These are phyloP conservation scores for Andrena marginata DNA, from an alignment of 2,888 invertebrate species.

Conservation along the genomic window DNA sequence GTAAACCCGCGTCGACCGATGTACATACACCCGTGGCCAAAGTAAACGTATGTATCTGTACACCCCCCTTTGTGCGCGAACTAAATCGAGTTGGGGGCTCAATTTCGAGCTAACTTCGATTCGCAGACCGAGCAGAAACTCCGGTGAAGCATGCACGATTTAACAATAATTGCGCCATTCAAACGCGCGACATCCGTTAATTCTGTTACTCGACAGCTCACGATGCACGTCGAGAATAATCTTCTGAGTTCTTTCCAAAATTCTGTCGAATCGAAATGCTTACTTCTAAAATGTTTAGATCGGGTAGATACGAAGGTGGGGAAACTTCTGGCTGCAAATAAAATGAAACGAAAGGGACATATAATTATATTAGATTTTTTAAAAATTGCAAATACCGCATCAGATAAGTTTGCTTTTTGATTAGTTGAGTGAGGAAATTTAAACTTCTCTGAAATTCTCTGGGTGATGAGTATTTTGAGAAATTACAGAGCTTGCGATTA, in stretches of 20 bases:
- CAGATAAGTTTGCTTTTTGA: too few relatives aligned
- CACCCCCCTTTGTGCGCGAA: constrained; percentile 45
- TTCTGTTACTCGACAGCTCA: constrained; percentile 21
- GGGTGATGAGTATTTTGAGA: too few relatives aligned
- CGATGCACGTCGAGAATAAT: constrained; percentile 4
- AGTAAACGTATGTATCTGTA: constrained; percentile 36
- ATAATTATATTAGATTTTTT: too few relatives aligned
- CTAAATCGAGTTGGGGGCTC: constrained; percentile 55
- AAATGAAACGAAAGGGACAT: too few relatives aligned
- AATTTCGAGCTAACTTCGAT: constrained; percentile 54
- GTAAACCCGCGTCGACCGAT: constrained; percentile 43
- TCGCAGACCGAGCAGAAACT: constrained; percentile 44
- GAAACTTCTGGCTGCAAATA: too few relatives aligned
- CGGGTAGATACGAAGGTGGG: too few relatives aligned
- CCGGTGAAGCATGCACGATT: constrained; percentile 31
- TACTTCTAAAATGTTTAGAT: neutral
- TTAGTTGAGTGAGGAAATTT: too few relatives aligned
- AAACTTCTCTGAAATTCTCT: too few relatives aligned
- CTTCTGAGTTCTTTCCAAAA: neutral
- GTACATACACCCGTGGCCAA: constrained; percentile 16
- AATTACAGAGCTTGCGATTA: too few relatives aligned
- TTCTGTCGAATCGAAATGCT: neutral
- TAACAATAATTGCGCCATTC: constrained; percentile 57
- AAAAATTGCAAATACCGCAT: too few relatives aligned
- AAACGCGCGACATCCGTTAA: constrained; percentile 47